Evolutionary conservation across 2,888 invertebrate species (phyloP).

Genomic region (Clostera curtula): DNA sequence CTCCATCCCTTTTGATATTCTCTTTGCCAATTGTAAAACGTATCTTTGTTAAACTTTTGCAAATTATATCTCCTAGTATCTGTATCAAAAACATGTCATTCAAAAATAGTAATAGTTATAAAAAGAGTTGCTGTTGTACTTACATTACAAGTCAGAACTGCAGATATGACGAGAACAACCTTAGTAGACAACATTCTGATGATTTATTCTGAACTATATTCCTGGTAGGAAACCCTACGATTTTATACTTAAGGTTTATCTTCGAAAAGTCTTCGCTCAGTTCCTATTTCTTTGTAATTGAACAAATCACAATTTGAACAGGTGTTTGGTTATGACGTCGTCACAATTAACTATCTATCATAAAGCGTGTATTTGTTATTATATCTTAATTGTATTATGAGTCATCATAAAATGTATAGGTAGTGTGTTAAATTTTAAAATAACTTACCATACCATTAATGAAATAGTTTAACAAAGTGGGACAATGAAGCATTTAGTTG

Average conservation of each 20-base stretch:
- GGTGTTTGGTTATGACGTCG: constrained; percentile 1
- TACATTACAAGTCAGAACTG: constrained; percentile 22
- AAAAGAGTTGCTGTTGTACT: constrained; percentile 15
- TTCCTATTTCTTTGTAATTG: not conserved
- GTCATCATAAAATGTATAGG: too few species aligned
- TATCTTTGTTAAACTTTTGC: too few species aligned
- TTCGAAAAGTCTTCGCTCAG: constrained; percentile 1
- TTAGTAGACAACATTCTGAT: constrained; percentile 26
- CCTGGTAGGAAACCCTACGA: constrained; percentile 5
- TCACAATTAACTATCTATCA: not conserved
- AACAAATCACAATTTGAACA: not conserved
- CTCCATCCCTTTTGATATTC: too few species aligned
- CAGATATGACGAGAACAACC: constrained; percentile 20
- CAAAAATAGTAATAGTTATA: not conserved
- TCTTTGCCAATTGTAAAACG: too few species aligned
- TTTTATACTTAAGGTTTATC: constrained; percentile 21
- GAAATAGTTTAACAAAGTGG: too few species aligned
- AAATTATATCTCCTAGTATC: too few species aligned
- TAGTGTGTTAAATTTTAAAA: too few species aligned
- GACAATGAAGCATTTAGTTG: too few species aligned
- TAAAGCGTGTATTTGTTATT: not conserved
- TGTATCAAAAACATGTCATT: too few species aligned
- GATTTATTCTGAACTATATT: constrained; percentile 7
- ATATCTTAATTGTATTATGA: too few species aligned
- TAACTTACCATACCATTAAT: too few species aligned